Conservation (phyloP, 2,113 vertebrate species). For the Oenanthe melanoleuca region DNA sequence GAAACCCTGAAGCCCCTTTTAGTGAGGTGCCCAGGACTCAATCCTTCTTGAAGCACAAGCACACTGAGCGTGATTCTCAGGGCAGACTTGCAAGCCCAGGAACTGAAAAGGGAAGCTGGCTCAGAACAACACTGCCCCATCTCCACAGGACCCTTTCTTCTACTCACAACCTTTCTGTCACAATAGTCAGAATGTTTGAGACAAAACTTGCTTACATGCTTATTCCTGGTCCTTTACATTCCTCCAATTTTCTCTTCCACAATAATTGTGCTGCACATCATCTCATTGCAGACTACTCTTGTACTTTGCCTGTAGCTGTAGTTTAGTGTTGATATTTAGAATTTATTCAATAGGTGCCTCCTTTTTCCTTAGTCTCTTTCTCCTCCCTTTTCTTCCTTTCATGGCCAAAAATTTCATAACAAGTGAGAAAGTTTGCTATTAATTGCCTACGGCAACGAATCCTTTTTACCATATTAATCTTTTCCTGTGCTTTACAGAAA, state of each 20-base stretch:
- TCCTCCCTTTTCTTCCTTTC: background rate
- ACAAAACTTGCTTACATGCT: background rate
- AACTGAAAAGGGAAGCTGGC: background rate
- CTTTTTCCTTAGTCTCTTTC: background rate
- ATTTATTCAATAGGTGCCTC: background rate
- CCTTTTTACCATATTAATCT: background rate
- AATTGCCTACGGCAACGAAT: background rate
- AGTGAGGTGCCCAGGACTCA: background rate
- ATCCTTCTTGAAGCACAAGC: background rate
- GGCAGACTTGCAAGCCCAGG: background rate
- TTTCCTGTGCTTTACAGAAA: background rate
- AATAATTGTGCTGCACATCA: background rate
- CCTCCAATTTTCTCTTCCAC: background rate
- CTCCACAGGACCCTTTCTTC: background rate
- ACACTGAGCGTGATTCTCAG: background rate
- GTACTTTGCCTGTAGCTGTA: background rate
- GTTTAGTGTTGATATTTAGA: background rate
- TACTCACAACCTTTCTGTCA: background rate
- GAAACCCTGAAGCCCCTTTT: background rate
- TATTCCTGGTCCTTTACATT: background rate
- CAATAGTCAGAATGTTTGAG: background rate
- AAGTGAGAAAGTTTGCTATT: background rate
- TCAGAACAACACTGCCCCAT: background rate
- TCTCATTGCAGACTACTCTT: background rate
- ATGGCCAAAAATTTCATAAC: background rate